Conservation (phyloP, 2,113 vertebrate species). For the Periophthalmodon schlosseri region DNA sequence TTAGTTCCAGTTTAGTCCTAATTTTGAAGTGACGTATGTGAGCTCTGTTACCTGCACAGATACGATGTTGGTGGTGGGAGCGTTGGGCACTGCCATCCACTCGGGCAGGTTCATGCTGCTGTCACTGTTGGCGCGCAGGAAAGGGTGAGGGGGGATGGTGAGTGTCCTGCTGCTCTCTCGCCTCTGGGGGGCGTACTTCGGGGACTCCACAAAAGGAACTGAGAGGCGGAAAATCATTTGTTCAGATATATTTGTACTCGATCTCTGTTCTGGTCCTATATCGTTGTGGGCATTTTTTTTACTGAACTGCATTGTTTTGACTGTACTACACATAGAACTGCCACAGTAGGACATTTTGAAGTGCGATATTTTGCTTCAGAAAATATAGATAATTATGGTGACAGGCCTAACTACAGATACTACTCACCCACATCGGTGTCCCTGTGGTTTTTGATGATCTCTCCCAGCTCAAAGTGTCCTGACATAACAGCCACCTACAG, state of each 20-base stretch:
- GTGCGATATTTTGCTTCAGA: too few species aligned
- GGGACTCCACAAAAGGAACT: constrained; percentile 92
- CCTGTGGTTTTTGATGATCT: constrained; percentile 90
- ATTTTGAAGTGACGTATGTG: background rate
- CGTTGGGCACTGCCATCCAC: constrained; percentile 86
- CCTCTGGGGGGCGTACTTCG: constrained; percentile 85
- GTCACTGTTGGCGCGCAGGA: constrained; percentile 90
- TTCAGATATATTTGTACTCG: too few species aligned
- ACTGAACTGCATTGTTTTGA: too few species aligned
- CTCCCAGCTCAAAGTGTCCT: constrained; percentile 90
- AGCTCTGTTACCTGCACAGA: constrained; percentile 76
- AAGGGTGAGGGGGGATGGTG: constrained; percentile 81
- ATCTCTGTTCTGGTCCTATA: too few species aligned
- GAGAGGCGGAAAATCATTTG: background rate
- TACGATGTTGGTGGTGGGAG: constrained; percentile 75
- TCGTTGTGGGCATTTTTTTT: too few species aligned
- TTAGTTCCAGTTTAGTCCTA: too few species aligned
- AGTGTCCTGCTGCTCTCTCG: constrained; percentile 80
- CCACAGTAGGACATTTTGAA: too few species aligned
- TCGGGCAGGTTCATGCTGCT: constrained; percentile 90
- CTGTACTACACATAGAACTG: too few species aligned
- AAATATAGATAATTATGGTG: too few species aligned
- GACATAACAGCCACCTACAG: constrained; percentile 89
- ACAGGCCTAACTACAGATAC: too few species aligned
- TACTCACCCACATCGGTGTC: constrained; percentile 87